Evolutionary conservation across 2,797 vertebrate species (phyloP).

Genomic region (Borostomias antarcticus): DNA sequence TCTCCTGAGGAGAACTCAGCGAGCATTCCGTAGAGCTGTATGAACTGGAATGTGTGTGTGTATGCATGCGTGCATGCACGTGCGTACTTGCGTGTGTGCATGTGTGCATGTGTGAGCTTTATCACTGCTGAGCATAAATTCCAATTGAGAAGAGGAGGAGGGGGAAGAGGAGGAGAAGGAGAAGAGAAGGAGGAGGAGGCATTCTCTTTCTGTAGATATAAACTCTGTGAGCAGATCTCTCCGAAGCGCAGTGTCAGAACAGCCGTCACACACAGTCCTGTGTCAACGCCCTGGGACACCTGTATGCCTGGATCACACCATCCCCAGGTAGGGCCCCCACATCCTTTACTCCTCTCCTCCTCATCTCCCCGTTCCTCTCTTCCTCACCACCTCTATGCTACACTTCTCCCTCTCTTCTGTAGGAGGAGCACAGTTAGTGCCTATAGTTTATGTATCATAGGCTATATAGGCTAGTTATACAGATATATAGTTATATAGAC

Average conservation of each 20-base stretch:
- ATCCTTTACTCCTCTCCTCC: not conserved
- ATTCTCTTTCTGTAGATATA: slow-evolving; percentile 49
- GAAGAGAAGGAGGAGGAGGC: slow-evolving; percentile 47
- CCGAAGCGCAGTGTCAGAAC: slow-evolving; percentile 6
- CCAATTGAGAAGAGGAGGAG: not conserved
- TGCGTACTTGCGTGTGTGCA: not conserved
- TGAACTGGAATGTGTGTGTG: slow-evolving; percentile 55
- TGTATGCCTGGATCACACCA: slow-evolving; percentile 67
- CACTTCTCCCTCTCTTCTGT: too few species aligned
- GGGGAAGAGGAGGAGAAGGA: not conserved
- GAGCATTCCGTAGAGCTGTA: too few species aligned
- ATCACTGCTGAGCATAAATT: not conserved
- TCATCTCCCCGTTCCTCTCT: too few species aligned
- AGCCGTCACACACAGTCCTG: slow-evolving; percentile 18
- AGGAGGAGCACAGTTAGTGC: too few species aligned
- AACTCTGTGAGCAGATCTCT: slow-evolving; percentile 29
- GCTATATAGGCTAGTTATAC: too few species aligned
- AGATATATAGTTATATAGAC: too few species aligned
- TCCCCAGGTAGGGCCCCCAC: slow-evolving; percentile 62
- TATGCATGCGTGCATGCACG: not conserved
- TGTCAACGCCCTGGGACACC: slow-evolving; percentile 25
- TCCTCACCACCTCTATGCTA: too few species aligned
- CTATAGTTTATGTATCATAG: too few species aligned
- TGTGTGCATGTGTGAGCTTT: not conserved
- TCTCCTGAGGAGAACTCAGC: too few species aligned